These are phyloP conservation scores for Harpegnathos saltator DNA, from an alignment of 1,140 invertebrate genomes.

Conservation along the genomic window DNA sequence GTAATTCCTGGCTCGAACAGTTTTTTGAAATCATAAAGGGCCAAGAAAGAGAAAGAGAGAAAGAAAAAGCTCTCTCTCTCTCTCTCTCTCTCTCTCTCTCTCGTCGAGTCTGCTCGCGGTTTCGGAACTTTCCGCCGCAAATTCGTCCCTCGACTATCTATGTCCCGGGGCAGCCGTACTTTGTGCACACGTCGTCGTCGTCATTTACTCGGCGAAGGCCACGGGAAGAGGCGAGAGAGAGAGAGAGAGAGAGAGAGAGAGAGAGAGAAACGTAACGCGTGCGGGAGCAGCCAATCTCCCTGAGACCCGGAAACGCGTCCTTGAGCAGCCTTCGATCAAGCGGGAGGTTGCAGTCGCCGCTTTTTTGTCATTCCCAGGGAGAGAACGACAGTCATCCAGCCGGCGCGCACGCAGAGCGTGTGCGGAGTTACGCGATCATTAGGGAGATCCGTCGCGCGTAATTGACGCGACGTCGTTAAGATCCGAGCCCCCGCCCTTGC, in stretches of 20 bases:
- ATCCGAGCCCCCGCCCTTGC: background rate
- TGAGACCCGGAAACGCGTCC: background rate
- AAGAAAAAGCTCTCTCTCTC: too few species aligned
- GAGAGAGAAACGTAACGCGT: background rate
- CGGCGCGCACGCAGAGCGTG: background rate
- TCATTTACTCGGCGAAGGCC: background rate
- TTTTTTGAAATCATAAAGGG: constrained; percentile 66
- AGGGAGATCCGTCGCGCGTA: background rate
- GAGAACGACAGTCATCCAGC: background rate
- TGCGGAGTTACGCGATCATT: background rate
- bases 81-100: too few species aligned
- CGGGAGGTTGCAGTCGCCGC: background rate
- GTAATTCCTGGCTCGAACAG: constrained; percentile 62
- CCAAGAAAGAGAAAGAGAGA: too few species aligned
- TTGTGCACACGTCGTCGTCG: background rate
- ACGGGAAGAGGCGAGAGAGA: background rate
- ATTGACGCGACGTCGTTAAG: constrained; percentile 22
- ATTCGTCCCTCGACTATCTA: background rate
- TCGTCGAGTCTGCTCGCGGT: constrained; percentile 10
- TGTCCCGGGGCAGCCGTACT: background rate
- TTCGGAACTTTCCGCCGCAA: constrained; percentile 25
- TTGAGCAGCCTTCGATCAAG: background rate
- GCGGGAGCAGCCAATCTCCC: background rate
- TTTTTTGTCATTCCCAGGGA: background rate
- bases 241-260: too few species aligned